Conservation (phyloP, 2,797 vertebrate genomes). For the Emydoidea blandingii region DNA sequence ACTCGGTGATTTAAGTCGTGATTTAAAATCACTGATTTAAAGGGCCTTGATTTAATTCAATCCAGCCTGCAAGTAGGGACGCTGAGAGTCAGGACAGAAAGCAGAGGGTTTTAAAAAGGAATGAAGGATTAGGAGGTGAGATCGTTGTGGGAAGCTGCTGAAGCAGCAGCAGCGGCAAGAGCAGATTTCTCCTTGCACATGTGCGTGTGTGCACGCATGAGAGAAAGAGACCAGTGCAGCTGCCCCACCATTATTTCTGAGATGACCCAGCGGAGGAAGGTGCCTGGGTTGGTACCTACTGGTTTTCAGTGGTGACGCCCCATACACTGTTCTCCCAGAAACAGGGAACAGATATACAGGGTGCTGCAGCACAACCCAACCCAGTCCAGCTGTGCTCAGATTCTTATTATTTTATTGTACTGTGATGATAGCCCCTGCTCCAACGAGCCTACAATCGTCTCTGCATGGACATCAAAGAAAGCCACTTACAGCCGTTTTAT, state of each 20-base stretch:
- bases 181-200: background rate
- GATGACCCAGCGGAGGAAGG: background rate
- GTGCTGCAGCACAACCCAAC: background rate
- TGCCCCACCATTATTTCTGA: background rate
- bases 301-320: background rate
- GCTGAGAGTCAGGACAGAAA: background rate
- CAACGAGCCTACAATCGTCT: background rate
- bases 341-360: background rate
- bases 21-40: no score
- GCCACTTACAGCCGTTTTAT: background rate
- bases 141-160: background rate
- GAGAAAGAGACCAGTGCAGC: background rate
- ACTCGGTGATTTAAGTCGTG: no score
- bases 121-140: background rate
- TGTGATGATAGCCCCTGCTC: no score
- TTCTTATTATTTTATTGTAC: background rate
- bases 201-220: no score
- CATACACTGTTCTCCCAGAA: background rate
- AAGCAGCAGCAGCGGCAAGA: background rate
- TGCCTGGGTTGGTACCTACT: background rate
- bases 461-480: conserved; percentile 5
- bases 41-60: background rate
- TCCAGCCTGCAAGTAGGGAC: background rate
- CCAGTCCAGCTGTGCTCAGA: background rate
- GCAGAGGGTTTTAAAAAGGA: background rate